Percentiles rank a stretch among this genome's conserved stretches.
Evolutionary conservation across 2,797 vertebrate genomes (phyloP).

Genomic region (Selene dorsalis): DNA sequence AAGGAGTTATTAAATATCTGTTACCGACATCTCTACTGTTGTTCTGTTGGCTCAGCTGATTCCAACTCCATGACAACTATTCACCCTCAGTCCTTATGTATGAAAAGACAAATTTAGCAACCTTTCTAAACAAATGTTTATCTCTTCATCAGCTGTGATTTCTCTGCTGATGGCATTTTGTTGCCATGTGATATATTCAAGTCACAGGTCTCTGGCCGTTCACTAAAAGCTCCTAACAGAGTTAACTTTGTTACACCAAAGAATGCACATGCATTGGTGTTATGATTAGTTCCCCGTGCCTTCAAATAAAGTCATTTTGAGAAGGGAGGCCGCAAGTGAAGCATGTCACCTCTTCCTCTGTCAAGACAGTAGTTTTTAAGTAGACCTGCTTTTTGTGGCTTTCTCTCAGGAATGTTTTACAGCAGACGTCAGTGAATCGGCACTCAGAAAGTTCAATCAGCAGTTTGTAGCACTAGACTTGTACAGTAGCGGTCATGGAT

Average conservation of each 20-base stretch:
- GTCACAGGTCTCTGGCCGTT: neutral
- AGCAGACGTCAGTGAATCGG: neutral
- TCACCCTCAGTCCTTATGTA: conserved; percentile 1
- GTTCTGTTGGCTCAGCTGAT: conserved; percentile 14
- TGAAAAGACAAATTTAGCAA: neutral
- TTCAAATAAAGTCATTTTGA: conserved; percentile 7
- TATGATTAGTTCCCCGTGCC: conserved; percentile 47
- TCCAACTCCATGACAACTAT: conserved; percentile 3
- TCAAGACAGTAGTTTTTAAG: conserved; percentile 4
- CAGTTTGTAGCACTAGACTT: neutral
- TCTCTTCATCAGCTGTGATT: conserved; percentile 16
- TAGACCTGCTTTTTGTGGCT: conserved; percentile 17
- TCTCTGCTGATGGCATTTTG: neutral
- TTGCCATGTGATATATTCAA: conserved; percentile 12
- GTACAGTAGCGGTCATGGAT: neutral
- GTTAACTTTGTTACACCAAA: conserved; percentile 18
- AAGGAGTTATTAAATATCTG: conserved; percentile 40
- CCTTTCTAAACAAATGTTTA: conserved; percentile 3
- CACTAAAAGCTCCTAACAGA: conserved; percentile 22
- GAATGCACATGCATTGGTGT: conserved; percentile 40
- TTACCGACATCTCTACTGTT: conserved; percentile 33
- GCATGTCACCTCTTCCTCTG: neutral
- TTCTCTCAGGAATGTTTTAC: neutral
- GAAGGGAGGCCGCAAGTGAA: neutral
- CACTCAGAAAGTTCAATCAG: no score